These are phyloP conservation scores for Dissostichus mawsoni DNA, from an alignment of 2,113 vertebrate species.

Conservation along the genomic window DNA sequence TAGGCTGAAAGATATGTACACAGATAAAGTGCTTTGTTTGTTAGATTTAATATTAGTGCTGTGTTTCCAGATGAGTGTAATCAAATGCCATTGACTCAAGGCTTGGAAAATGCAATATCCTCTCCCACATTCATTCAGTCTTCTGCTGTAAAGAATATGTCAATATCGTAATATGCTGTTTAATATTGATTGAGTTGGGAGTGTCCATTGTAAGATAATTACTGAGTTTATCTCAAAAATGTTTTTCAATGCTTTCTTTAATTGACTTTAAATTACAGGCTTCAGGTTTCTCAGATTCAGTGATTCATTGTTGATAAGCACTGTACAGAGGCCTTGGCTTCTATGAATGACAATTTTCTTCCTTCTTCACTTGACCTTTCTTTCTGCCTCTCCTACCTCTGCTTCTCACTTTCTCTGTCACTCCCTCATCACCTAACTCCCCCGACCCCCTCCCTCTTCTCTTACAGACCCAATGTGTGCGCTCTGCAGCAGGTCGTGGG, in stretches of 20 bases:
- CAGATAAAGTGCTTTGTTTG: background rate
- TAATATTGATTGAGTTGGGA: background rate
- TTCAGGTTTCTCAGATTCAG: background rate
- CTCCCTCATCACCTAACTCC: background rate
- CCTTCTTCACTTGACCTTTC: background rate
- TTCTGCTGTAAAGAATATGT: background rate
- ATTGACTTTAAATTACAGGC: background rate
- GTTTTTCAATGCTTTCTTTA: too few relatives aligned
- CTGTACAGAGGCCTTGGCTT: background rate
- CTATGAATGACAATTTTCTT: background rate
- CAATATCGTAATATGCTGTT: background rate
- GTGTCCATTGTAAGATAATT: too few relatives aligned
- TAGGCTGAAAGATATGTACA: background rate
- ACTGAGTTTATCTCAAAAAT: background rate
- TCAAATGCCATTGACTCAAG: too few relatives aligned
- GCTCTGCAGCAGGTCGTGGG: slow-evolving; percentile 95
- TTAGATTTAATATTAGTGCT: background rate
- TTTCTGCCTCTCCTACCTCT: background rate
- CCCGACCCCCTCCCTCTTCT: background rate
- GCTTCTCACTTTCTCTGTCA: background rate
- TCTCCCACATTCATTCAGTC: slow-evolving; percentile 12
- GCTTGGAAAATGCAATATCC: slow-evolving; percentile 28
- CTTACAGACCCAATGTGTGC: slow-evolving; percentile 91
- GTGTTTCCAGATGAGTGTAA: background rate
- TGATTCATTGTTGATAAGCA: background rate